A percentile compares a stretch with the other conserved stretches of the same genome.
Conservation (phyloP, 2,113 vertebrate genomes). For the Saccopteryx leptura region DNA sequence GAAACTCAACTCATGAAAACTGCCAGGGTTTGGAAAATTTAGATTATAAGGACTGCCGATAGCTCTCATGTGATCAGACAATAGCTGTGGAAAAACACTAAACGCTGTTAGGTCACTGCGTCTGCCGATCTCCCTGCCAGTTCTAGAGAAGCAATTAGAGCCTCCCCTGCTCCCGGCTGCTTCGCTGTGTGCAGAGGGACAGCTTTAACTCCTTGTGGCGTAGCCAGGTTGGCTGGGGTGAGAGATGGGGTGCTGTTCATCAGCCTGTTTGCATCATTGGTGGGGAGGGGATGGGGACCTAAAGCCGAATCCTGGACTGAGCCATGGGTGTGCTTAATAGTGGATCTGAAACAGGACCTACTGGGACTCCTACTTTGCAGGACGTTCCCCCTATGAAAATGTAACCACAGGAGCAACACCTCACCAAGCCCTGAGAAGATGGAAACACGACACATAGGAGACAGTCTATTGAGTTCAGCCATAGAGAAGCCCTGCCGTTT, state of each 20-base stretch:
- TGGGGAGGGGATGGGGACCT: background rate
- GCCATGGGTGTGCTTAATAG: background rate
- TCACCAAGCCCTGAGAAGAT: slow-evolving; percentile 26
- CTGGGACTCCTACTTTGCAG: slow-evolving; percentile 8
- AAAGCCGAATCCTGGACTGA: background rate
- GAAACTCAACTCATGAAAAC: slow-evolving; percentile 34
- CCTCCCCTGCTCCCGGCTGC: background rate
- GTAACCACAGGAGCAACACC: slow-evolving; percentile 33
- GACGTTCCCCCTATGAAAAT: background rate
- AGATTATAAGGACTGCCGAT: slow-evolving; percentile 50
- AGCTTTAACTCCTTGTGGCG: slow-evolving; percentile 73
- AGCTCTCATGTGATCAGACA: slow-evolving; percentile 73
- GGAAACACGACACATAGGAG: slow-evolving; percentile 58
- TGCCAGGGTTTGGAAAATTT: slow-evolving; percentile 72
- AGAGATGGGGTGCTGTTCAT: background rate
- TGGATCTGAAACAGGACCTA: background rate
- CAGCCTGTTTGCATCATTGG: background rate
- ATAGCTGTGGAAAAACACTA: slow-evolving; percentile 82
- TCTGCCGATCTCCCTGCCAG: slow-evolving; percentile 41
- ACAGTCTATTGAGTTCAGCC: slow-evolving; percentile 27
- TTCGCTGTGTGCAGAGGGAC: background rate
- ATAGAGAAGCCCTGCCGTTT: background rate
- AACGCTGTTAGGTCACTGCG: slow-evolving; percentile 77
- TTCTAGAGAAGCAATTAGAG: slow-evolving; percentile 71
- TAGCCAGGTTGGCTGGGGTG: background rate